phyloP scores from a whole-genome alignment of 2,113 vertebrate species.

The Campylorhamphus procurvoides region DNA sequence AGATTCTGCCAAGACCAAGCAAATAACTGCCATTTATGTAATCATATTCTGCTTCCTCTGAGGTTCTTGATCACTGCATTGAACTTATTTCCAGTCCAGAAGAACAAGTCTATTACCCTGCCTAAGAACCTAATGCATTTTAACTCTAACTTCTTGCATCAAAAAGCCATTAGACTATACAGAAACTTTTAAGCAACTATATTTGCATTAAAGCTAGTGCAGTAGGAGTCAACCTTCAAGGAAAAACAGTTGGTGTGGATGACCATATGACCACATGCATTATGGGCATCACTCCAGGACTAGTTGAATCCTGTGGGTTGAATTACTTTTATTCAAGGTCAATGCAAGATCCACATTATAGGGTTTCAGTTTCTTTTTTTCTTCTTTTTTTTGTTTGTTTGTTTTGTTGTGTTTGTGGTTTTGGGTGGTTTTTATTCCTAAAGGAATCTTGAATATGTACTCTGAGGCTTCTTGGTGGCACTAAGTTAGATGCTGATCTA shows the following conservation, averaged over 20 bases:
- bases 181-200: background rate
- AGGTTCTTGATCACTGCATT: slow-evolving; percentile 34
- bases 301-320: background rate
- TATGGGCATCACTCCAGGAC: background rate
- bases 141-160: background rate
- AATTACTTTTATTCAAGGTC: background rate
- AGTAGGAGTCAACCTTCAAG: background rate
- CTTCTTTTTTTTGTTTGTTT: background rate
- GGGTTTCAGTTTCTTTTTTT: background rate
- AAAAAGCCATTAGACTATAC: background rate
- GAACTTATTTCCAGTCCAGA: slow-evolving; percentile 30
- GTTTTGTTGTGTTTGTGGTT: no score
- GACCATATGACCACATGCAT: background rate
- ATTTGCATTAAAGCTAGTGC: background rate
- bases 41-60: slow-evolving; percentile 18
- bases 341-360: no score
- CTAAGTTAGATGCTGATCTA: background rate
- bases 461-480: background rate
- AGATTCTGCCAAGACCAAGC: slow-evolving; percentile 21
- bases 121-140: background rate
- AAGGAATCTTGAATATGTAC: background rate
- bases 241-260: background rate
- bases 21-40: slow-evolving; percentile 67
- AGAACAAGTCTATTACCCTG: slow-evolving; percentile 17
- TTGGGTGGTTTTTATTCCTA: background rate